Conservation (phyloP, 1,140 invertebrate genomes). For the Drosophila pachea region DNA sequence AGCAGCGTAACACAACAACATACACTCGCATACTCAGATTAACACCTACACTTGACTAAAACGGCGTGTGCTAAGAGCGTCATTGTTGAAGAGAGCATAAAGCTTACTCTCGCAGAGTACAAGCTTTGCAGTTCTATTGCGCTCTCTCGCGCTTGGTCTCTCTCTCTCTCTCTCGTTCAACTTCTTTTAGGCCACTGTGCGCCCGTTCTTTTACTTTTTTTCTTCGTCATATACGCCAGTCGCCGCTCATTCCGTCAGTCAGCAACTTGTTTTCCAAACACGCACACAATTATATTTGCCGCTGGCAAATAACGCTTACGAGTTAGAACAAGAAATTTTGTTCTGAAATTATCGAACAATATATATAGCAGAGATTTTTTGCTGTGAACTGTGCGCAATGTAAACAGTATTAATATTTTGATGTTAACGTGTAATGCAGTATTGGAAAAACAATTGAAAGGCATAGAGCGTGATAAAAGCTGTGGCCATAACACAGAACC, state of each 20-base stretch:
- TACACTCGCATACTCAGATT: background rate
- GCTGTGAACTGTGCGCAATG: constrained; percentile 11
- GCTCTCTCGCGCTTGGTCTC: constrained; percentile 6
- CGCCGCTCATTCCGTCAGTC: constrained; percentile 51
- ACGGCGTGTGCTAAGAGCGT: background rate
- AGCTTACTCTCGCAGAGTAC: background rate
- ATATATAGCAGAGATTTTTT: constrained; percentile 3
- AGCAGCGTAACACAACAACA: constrained; percentile 5
- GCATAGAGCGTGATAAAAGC: constrained; percentile 68
- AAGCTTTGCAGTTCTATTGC: background rate
- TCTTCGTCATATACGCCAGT: constrained; percentile 36
- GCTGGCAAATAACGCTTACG: constrained; percentile 1
- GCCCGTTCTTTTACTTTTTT: constrained; percentile 33
- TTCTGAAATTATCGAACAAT: background rate
- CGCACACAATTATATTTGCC: constrained; percentile 22
- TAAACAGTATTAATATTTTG: constrained; percentile 45
- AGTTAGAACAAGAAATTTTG: constrained; percentile 1
- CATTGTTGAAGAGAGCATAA: constrained; percentile 7
- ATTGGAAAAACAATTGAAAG: constrained; percentile 57
- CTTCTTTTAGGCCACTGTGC: constrained; percentile 50
- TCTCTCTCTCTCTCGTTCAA: constrained; percentile 30
- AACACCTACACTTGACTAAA: background rate
- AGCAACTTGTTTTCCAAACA: constrained; percentile 64
- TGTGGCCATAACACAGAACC: constrained; percentile 65
- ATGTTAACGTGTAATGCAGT: constrained; percentile 49